Percentiles rank a stretch among this genome's conserved stretches.
phyloP scores from a whole-genome alignment of 2,113 vertebrate genomes.

The Hippocampus comes region DNA sequence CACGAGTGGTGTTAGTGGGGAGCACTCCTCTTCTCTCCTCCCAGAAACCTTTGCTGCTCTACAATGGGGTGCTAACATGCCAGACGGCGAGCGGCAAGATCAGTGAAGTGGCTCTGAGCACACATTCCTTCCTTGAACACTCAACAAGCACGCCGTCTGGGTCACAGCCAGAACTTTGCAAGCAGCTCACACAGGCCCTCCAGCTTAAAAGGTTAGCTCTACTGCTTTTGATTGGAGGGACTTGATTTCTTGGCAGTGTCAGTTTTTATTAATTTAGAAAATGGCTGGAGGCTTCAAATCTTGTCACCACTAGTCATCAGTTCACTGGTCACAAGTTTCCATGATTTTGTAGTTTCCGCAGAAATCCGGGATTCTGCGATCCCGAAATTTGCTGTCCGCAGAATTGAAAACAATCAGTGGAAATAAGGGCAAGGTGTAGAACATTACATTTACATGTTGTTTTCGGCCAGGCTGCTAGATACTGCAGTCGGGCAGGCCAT shows the following conservation, averaged over 20 bases:
- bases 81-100: slow-evolving; percentile 91
- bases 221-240: not conserved
- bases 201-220: slow-evolving; percentile 82
- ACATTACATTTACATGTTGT: too few species aligned
- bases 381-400: too few species aligned
- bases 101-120: slow-evolving; percentile 79
- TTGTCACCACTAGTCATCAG: not conserved
- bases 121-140: slow-evolving; percentile 86
- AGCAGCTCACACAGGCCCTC: slow-evolving; percentile 79
- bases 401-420: too few species aligned
- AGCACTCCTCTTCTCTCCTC: slow-evolving; percentile 84
- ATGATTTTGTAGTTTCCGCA: not conserved
- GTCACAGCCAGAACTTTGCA: slow-evolving; percentile 58
- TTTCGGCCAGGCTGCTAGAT: too few species aligned
- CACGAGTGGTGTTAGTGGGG: slow-evolving; percentile 84
- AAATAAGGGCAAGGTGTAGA: too few species aligned
- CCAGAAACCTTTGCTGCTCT: slow-evolving; percentile 88
- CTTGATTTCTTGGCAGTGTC: not conserved
- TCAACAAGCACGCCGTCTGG: slow-evolving; percentile 57
- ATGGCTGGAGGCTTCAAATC: not conserved
- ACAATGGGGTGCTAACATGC: slow-evolving; percentile 92
- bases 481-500: too few species aligned
- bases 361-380: too few species aligned
- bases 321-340: not conserved
- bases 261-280: not conserved